Base-by-base conservation (phyloP, 2,888 invertebrate genomes). In the Drosophila multiciliata region DNA sequence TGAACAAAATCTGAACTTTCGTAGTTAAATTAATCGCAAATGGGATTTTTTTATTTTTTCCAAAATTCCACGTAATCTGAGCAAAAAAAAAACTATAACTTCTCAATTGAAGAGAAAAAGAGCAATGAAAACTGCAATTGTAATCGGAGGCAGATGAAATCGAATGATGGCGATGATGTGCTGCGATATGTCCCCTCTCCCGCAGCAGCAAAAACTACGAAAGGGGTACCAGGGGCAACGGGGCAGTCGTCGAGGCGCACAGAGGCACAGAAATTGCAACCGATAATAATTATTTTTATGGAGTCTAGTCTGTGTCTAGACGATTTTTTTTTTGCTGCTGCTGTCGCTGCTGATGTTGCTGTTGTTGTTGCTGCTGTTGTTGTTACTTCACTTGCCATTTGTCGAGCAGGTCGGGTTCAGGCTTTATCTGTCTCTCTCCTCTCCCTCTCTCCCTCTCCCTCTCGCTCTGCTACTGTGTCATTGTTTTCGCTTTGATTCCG, bases 221-320 rank as follows among this genome's bases (percentile, higher is more conserved):
- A 60, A 45, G 42, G 49, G 29, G 60, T 4, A 11, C 15, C 4
- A n/a, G 17, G 12, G 17, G 58, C 15, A 15, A 38, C 35, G 12
- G 42, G 6, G 20, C 33, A 52, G 53, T 40, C 40, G 58, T 54
- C 55, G 38, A 35, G 52, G 66, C 66, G 52, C 81, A 55, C 55
- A 55, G 60, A 78, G 86, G 83, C 91, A 84, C 90, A 92, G 92
- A 92, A 92, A 92, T 92, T 92, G 92, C 92, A 92, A 84, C 92
- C 92, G 92, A 92, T 92, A 92, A 92, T 92, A 92, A 92, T 92
- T 92, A 92, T 92, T 92, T 92, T 92, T 92, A 92, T 92, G 92
- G 92, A 92, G 92, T 92, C 92, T 92, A 92, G 92, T 92, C 92
- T 92, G 83, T 91, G 92, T 92, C 92, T 92, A 92, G 92, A 92